Percentiles rank a stretch among this genome's conserved stretches.
Conservation (phyloP, 2,113 vertebrate genomes). For the Pipra filicauda region DNA sequence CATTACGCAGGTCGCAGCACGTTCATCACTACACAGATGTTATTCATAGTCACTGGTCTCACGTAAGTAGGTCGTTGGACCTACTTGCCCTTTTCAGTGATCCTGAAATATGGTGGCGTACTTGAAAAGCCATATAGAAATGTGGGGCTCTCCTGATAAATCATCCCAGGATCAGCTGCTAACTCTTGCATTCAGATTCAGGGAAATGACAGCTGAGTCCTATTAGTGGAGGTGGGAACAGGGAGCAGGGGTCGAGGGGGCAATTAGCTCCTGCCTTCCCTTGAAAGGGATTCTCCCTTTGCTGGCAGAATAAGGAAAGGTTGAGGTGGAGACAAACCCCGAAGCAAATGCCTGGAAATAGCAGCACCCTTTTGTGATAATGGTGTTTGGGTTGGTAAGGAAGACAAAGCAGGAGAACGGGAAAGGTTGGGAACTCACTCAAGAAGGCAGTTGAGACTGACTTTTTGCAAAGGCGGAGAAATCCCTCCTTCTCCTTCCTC, state of each 20-base stretch:
- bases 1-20: background rate
- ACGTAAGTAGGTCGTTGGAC: conserved; percentile 33
- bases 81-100: conserved; percentile 59
- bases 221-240: background rate
- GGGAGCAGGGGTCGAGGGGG: background rate
- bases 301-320: background rate
- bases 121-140: conserved; percentile 28
- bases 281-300: background rate
- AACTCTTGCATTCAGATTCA: background rate
- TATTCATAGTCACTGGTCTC: conserved; percentile 16
- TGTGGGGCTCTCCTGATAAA: conserved; percentile 15
- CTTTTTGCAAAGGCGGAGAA: background rate
- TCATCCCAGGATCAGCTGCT: conserved; percentile 26
- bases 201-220: conserved; percentile 40
- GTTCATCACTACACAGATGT: background rate
- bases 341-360: background rate
- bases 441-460: background rate
- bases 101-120: conserved; percentile 42
- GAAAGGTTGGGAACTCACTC: background rate
- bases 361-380: background rate
- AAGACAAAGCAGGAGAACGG: background rate
- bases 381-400: background rate
- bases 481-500: background rate
- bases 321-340: background rate
- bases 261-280: background rate